These are phyloP conservation scores for Parapsyche elsis DNA, from an alignment of 1,140 invertebrate species.

Conservation along the genomic window DNA sequence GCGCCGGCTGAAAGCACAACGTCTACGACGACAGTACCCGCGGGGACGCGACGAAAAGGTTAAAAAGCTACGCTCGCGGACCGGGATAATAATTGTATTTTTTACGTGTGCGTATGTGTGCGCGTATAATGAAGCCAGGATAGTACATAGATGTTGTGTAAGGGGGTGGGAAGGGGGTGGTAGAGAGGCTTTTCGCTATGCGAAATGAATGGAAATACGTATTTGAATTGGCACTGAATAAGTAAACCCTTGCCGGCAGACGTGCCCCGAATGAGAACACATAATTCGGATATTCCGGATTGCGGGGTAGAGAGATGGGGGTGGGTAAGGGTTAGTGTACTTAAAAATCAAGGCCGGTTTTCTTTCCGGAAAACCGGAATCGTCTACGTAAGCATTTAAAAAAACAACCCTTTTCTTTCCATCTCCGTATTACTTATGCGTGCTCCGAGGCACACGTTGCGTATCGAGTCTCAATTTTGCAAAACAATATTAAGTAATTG, in stretches of 20 bases:
- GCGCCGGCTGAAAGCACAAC: too few relatives aligned
- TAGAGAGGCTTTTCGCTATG: conserved; percentile 21
- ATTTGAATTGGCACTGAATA: conserved; percentile 52
- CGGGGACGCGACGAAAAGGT: too few relatives aligned
- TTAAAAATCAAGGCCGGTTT: conserved; percentile 38
- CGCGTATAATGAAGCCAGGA: neutral
- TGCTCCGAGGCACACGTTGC: too few relatives aligned
- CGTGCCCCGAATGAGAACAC: conserved; percentile 40
- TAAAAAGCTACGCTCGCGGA: too few relatives aligned
- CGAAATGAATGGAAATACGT: conserved; percentile 48
- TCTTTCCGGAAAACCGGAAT: neutral
- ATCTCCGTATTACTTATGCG: neutral
- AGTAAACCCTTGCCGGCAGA: conserved; percentile 46
- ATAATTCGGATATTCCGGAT: conserved; percentile 46
- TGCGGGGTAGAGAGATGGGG: neutral
- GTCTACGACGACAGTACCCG: too few relatives aligned
- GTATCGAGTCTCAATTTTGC: too few relatives aligned
- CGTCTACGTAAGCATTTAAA: neutral
- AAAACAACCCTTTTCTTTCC: neutral
- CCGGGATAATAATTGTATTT: too few relatives aligned
- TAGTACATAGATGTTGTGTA: neutral
- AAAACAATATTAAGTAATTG: too few relatives aligned
- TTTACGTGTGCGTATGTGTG: neutral
- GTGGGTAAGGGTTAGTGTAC: neutral
- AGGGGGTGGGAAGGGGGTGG: neutral